A percentile compares a stretch with the other conserved stretches of the same genome.
Conservation (phyloP, 2,888 invertebrate genomes). For the Cantharis rustica region DNA sequence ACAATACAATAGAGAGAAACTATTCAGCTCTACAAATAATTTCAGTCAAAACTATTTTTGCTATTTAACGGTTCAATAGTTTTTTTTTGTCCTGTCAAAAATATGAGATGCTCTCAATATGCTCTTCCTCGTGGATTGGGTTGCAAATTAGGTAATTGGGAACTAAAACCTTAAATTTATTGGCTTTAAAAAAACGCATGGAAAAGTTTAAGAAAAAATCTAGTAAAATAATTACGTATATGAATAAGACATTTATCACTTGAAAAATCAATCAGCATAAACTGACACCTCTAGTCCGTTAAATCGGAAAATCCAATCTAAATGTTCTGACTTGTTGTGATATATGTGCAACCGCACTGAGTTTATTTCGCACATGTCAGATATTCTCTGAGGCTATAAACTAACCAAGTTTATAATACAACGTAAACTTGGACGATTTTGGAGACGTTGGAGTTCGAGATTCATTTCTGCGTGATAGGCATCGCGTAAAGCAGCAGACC, state of each 20-base stretch:
- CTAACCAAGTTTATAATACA: slow-evolving; percentile 34
- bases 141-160: no score
- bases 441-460: slow-evolving; percentile 20
- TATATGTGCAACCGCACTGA: slow-evolving; percentile 41
- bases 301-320: slow-evolving; percentile 43
- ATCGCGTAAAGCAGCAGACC: slow-evolving; percentile 11
- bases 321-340: slow-evolving; percentile 38
- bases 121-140: no score
- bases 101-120: no score
- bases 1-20: no score
- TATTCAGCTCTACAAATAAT: no score
- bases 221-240: background rate
- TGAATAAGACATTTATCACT: background rate
- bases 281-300: slow-evolving; percentile 34
- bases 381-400: slow-evolving; percentile 38
- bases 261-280: slow-evolving; percentile 34
- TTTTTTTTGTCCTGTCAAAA: no score
- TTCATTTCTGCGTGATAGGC: slow-evolving; percentile 27
- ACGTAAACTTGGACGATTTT: slow-evolving; percentile 31
- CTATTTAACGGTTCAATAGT: no score
- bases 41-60: no score
- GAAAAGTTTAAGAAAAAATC: background rate
- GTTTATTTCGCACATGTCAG: slow-evolving; percentile 43
- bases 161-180: background rate
- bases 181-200: background rate